These are phyloP conservation scores for Empidonax alnorum DNA, from an alignment of 2,113 vertebrate genomes.

Conservation along the genomic window DNA sequence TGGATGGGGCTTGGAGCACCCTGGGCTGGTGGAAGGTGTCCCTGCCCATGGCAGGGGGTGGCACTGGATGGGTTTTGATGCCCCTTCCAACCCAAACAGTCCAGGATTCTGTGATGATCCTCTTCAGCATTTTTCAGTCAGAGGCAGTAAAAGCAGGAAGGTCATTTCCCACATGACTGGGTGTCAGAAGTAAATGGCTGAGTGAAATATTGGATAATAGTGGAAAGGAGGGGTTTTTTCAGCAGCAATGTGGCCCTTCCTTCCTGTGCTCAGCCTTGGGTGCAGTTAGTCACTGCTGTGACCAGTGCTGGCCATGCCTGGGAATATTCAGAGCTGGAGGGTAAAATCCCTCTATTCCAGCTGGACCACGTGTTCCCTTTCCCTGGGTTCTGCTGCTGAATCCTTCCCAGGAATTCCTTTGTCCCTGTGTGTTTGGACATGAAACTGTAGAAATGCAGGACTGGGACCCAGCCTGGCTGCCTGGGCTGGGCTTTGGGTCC, in stretches of 20 bases:
- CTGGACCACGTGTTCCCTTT: not conserved
- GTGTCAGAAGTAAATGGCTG: not conserved
- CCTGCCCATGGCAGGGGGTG: not conserved
- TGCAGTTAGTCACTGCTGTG: not conserved
- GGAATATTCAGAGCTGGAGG: too few relatives aligned
- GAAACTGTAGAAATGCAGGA: fast-evolving
- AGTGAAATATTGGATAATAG: not conserved
- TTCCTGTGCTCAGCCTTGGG: not conserved
- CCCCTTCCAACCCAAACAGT: not conserved
- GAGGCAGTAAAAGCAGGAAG: too few relatives aligned
- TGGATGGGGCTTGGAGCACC: not conserved
- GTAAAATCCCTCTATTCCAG: not conserved
- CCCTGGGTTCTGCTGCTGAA: fast-evolving
- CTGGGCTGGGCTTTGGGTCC: fast-evolving
- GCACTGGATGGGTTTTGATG: not conserved
- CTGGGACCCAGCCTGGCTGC: not conserved
- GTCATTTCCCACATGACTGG: not conserved
- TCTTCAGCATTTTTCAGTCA: fast-evolving
- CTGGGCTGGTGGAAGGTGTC: not conserved
- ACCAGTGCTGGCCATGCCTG: not conserved
- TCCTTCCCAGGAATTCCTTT: not conserved
- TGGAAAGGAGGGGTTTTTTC: not conserved
- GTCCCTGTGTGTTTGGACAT: fast-evolving
- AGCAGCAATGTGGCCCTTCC: not conserved
- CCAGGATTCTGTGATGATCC: not conserved